A percentile compares a stretch with the other conserved stretches of the same genome.
Conservation (phyloP, 2,797 vertebrate species). For the Taeniopygia guttata region DNA sequence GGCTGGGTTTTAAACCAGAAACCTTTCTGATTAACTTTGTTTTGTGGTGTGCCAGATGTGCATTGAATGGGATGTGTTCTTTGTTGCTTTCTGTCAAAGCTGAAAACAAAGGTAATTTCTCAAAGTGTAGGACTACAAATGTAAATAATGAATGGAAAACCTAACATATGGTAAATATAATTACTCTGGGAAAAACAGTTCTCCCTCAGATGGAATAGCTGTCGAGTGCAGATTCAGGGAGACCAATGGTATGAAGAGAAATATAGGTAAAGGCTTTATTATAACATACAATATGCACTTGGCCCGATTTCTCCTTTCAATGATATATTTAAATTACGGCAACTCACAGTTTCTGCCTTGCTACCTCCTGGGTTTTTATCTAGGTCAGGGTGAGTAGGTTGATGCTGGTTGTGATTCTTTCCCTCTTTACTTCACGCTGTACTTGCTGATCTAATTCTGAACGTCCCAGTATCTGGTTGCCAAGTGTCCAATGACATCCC, state of each 20-base stretch:
- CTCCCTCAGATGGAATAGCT: background rate
- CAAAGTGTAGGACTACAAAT: background rate
- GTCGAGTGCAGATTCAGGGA: background rate
- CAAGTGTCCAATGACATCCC: conserved; percentile 9
- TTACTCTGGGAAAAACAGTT: background rate
- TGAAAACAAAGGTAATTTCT: background rate
- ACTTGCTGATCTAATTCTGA: conserved; percentile 32
- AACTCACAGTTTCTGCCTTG: conserved; percentile 13
- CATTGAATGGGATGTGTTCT: background rate
- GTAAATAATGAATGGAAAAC: background rate
- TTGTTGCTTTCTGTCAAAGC: background rate
- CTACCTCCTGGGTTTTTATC: conserved; percentile 42
- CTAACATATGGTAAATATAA: background rate
- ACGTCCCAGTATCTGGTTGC: background rate
- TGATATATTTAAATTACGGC: background rate
- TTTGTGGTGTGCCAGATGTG: background rate
- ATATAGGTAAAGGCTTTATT: background rate
- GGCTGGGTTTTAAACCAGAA: background rate
- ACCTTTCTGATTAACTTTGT: background rate
- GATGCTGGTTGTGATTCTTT: conserved; percentile 18
- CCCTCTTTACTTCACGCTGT: background rate
- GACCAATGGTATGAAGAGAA: background rate
- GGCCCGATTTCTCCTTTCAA: conserved; percentile 3
- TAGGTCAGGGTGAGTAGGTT: conserved; percentile 58
- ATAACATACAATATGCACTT: background rate